Base-by-base conservation (phyloP, 2,113 vertebrate species). In the Ia io region DNA sequence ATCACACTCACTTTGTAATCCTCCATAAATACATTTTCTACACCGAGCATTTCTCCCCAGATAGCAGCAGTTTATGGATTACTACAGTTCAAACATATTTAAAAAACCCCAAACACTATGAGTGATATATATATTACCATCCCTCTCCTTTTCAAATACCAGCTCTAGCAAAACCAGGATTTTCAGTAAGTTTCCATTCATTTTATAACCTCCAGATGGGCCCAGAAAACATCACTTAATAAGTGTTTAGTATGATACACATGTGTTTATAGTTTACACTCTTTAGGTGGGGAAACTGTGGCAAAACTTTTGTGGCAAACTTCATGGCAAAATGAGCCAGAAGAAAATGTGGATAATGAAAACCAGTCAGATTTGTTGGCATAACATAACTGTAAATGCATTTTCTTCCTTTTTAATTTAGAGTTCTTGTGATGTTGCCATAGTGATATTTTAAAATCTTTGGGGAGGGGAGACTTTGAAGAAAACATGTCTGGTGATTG, bases 91-190 rank as follows among this genome's bases (percentile, higher is more conserved):
- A 51, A 91, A 90, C 32, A 59, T 3, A 87, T 37, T 6, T 40
- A 71, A 90, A 88, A 30, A 77, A 44, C 5, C 13, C 17, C 9
- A 49, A 18, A 53, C 23, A 53, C 16, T 20, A 6, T 47, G 30
- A 59, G 4, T 42, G 23, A n/a, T 30, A 71, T 30, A 22, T 30
- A 13, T 63, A 12, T 63, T 6, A 6, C 0, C 11, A 35, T 35
- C 37, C 8, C 23, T 73, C n/a, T 88, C 12, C 63, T 89, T 93
- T 94, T 61, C 83, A 84, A 95, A 95, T 28, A 71, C 14, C 73
- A 65, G n/a, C n/a, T 84, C 65, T 59, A 80, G 42, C 37, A 74
- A 86, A 94, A 63, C 6, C 5, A n/a, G 44, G 23, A 61, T 85
- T 86, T 63, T 44, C 23, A 37, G 1, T 49, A 59, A 20, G 9